Evolutionary conservation across 92 coral and sea anemone genomes (phyloP), one percentile per base, ranked within the genome.

Genomic region (Pocillopora meandrina): DNA sequence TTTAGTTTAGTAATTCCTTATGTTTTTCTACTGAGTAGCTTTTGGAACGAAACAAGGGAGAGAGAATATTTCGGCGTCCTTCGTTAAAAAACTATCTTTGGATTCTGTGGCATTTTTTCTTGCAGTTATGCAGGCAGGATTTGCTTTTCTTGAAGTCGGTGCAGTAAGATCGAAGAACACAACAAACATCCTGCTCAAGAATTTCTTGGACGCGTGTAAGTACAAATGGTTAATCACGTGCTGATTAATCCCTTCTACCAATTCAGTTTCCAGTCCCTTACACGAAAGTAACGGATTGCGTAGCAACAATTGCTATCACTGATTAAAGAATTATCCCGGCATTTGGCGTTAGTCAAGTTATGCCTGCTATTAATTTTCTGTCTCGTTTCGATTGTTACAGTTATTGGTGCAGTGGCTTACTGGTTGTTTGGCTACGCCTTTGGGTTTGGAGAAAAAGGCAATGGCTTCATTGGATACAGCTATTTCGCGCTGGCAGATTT

Each of bases 131-230:
- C 98, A 95, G 71, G 58, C 86, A n/a, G 98, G 98, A 11, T 95
- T 95, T 61, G 95, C 98, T 57, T 95, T 95, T 70, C 92, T 95
- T 64, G 98, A 92, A 71, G 98, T 94, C 19, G 98, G 98, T 23
- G 90, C 98, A 35, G 98, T 95, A 16, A 89, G 98, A 42, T 88
- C 98, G 35, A 92, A 95, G 89, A 95, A 95, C 81, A 95, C 98
- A 1, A 95, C 98, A 12, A 92, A 95, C 79, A 95, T 95, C 80
- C 67, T 92, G 15, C 87, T 95, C 66, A 95, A 95, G 81, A 95
- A 95, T 35, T 92, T 93, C 2, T 71, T 95, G 92, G 98, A 95
- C 74, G 93, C 86, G 60, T 95, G 98, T 95, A 82, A 92, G 96
- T 93, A 42, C 52, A 73, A 42, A 42, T 42, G 52, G 52, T 42